These are phyloP conservation scores for Rhopalosiphum nymphaeae DNA, from an alignment of 2,888 invertebrate species.

Conservation along the genomic window DNA sequence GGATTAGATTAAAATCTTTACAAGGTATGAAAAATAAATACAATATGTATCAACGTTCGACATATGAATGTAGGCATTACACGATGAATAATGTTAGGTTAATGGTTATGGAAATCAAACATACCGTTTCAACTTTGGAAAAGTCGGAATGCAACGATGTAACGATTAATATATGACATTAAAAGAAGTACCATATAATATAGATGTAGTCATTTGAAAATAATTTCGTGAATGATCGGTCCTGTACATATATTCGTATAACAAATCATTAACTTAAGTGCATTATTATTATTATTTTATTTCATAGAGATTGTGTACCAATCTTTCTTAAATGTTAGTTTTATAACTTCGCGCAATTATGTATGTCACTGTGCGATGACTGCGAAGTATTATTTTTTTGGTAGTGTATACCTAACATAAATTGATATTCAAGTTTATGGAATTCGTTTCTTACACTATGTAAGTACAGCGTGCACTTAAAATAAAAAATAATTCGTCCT, in stretches of 20 bases:
- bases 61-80: not conserved
- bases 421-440: not conserved
- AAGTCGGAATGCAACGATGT: not conserved
- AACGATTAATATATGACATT: not conserved
- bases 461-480: no score
- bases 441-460: not conserved
- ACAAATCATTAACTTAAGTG: no score
- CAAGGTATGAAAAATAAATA: not conserved
- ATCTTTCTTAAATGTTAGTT: no score
- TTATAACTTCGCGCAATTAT: not conserved
- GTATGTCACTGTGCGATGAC: not conserved
- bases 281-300: no score
- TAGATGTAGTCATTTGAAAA: no score
- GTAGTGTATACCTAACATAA: not conserved
- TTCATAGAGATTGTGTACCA: no score
- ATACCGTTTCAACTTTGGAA: not conserved
- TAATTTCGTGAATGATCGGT: no score
- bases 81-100: not conserved
- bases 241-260: no score
- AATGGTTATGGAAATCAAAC: not conserved
- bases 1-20: not conserved
- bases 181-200: not conserved
- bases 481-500: not conserved
- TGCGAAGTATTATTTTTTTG: not conserved
- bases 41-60: not conserved